These are phyloP conservation scores for Hyperoplus lanceolatus DNA, from an alignment of 2,797 vertebrate species.

Conservation along the genomic window DNA sequence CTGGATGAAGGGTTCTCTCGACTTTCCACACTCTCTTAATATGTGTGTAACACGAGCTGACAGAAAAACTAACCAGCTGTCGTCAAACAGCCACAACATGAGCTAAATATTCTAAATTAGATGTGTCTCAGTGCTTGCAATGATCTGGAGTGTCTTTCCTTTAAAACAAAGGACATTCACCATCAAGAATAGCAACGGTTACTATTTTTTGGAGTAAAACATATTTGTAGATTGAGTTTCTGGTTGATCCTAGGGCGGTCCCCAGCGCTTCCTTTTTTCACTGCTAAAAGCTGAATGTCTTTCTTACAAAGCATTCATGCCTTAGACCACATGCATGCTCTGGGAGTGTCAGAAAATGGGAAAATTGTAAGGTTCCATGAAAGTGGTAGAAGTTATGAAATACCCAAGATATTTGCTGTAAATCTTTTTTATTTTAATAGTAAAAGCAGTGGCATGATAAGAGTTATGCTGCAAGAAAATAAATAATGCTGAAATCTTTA, in stretches of 20 bases:
- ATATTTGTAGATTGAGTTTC: neutral
- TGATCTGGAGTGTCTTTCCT: neutral
- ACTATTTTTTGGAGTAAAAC: neutral
- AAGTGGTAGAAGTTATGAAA: constrained; percentile 1
- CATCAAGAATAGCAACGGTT: neutral
- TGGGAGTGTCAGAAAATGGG: neutral
- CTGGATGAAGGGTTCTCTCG: constrained; percentile 46
- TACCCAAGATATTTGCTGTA: neutral
- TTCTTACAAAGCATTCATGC: too few relatives aligned
- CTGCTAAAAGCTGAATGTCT: neutral
- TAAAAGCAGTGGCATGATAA: constrained; percentile 13
- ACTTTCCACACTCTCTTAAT: constrained; percentile 13
- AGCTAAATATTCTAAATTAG: constrained; percentile 9
- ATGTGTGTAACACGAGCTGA: constrained; percentile 18
- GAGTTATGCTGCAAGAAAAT: constrained; percentile 28
- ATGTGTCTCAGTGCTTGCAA: neutral
- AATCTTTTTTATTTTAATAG: neutral
- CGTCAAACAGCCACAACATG: constrained; percentile 14
- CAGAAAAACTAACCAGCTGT: constrained; percentile 11
- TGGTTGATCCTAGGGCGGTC: neutral
- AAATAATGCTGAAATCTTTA: constrained; percentile 23
- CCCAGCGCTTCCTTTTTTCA: neutral
- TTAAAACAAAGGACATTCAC: neutral
- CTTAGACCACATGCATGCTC: neutral
- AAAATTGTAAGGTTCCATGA: neutral